These are phyloP conservation scores for Polylopha cassiicola DNA, from an alignment of 2,888 invertebrate genomes.

Conservation along the genomic window DNA sequence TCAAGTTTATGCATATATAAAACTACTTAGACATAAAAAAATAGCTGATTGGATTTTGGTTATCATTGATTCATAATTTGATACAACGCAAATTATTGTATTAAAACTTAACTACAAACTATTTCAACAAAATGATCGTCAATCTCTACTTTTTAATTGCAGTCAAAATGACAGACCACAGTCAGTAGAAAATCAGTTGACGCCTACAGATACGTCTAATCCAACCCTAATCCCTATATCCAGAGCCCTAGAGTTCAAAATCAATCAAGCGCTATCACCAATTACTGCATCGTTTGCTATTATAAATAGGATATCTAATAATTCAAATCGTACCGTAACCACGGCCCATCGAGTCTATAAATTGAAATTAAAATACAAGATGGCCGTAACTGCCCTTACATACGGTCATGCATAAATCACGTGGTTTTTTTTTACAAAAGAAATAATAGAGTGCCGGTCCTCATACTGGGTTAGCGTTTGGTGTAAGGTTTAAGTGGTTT, in stretches of 20 bases:
- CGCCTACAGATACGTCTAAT: too few species aligned
- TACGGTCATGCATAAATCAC: conserved; percentile 65
- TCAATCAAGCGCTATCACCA: conserved; percentile 27
- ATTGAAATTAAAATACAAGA: conserved; percentile 73
- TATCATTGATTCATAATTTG: too few species aligned
- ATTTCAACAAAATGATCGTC: too few species aligned
- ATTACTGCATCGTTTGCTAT: conserved; percentile 45
- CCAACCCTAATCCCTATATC: not conserved
- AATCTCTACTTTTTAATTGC: too few species aligned
- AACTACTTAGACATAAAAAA: too few species aligned
- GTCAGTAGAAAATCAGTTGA: not conserved
- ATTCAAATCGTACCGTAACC: conserved; percentile 40
- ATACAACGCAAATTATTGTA: too few species aligned
- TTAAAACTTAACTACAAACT: too few species aligned
- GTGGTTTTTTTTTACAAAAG: conserved; percentile 54
- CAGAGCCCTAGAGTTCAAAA: conserved; percentile 21
- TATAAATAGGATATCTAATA: conserved; percentile 57
- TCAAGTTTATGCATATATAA: too few species aligned
- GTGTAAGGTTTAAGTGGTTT: conserved; percentile 33
- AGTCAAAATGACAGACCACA: not conserved
- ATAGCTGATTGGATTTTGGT: too few species aligned
- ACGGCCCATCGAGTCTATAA: conserved; percentile 60
- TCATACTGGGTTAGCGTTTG: conserved; percentile 38
- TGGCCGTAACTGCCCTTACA: conserved; percentile 54
- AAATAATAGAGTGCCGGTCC: conserved; percentile 56